Evolutionary conservation across 2,113 vertebrate genomes (phyloP).

Genomic region (Alouatta palliata): DNA sequence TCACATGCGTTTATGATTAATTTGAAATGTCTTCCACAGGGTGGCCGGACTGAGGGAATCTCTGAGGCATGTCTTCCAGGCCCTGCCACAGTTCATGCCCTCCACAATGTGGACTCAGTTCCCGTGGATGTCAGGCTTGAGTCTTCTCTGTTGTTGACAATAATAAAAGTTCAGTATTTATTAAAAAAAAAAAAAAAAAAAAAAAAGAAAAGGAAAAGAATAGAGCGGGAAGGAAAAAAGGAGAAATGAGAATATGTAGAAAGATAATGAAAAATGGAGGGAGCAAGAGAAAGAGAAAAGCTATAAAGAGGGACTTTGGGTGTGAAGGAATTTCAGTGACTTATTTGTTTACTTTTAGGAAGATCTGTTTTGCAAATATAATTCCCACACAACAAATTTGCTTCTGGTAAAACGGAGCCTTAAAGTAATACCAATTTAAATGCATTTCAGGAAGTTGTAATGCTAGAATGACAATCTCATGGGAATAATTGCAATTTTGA

Average conservation of each 20-base stretch:
- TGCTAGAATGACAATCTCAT: background rate
- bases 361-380: slow-evolving; percentile 56
- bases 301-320: background rate
- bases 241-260: background rate
- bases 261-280: background rate
- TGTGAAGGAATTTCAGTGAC: slow-evolving; percentile 52
- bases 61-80: background rate
- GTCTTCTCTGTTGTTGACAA: background rate
- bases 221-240: background rate
- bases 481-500: background rate
- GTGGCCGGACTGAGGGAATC: background rate
- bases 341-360: slow-evolving; percentile 64
- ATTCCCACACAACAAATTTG: background rate
- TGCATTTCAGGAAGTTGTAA: background rate
- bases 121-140: background rate
- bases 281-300: background rate
- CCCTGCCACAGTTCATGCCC: background rate
- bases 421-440: background rate
- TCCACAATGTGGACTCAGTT: background rate
- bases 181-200: too few relatives aligned
- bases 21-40: background rate
- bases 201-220: too few relatives aligned
- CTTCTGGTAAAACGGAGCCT: background rate
- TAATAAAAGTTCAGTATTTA: slow-evolving; percentile 62
- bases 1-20: background rate